phyloP scores from a whole-genome alignment of 2,797 vertebrate genomes.

The Carcharodon carcharias region DNA sequence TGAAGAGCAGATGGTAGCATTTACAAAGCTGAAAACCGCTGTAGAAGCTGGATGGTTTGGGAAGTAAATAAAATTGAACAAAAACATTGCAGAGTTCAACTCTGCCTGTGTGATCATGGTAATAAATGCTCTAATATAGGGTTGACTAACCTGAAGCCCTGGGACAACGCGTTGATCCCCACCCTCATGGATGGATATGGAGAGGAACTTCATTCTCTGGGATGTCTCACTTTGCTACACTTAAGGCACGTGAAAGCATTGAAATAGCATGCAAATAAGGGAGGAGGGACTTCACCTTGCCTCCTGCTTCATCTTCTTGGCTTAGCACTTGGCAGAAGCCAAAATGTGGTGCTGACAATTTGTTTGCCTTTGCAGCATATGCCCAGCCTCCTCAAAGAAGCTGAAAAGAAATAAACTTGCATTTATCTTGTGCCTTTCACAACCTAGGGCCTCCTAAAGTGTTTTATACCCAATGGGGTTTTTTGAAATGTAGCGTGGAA shows the following conservation, averaged over 20 bases:
- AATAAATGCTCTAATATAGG: neutral
- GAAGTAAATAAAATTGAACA: neutral
- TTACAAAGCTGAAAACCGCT: neutral
- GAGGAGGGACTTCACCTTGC: neutral
- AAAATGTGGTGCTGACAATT: neutral
- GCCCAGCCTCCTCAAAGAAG: neutral
- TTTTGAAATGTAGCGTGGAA: neutral
- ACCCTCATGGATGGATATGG: neutral
- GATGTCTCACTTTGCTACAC: neutral
- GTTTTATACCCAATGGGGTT: neutral
- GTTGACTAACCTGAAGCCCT: neutral
- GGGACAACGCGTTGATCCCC: too few relatives aligned
- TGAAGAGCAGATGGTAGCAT: neutral
- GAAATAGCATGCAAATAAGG: neutral
- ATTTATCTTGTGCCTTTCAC: neutral
- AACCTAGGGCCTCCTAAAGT: neutral
- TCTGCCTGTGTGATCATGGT: neutral
- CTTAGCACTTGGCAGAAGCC: neutral
- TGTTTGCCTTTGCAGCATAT: too few relatives aligned
- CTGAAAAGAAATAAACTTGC: neutral
- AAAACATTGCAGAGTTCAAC: neutral
- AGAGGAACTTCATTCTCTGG: neutral
- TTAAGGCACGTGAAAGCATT: neutral
- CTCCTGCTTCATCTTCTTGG: neutral
- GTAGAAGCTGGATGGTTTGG: neutral